Percentiles rank a stretch among this genome's conserved stretches.
Conservation (phyloP, 2,888 invertebrate genomes). For the Ypsolopha scabrella region DNA sequence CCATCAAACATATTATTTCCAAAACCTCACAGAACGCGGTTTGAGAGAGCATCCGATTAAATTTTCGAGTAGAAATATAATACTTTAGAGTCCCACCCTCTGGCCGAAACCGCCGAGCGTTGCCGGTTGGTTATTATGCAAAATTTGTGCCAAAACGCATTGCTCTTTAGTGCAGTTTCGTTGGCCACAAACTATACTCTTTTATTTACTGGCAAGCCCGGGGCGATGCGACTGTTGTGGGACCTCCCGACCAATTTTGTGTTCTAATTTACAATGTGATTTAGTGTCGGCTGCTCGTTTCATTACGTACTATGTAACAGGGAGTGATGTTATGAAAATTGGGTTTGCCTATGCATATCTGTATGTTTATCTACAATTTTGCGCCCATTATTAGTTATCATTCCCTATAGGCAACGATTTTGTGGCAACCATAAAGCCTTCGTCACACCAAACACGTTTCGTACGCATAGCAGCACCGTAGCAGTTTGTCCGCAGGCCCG, state of each 20-base stretch:
- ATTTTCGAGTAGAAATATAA: background rate
- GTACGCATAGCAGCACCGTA: too few species aligned
- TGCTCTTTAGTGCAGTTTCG: conserved; percentile 23
- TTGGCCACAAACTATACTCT: conserved; percentile 30
- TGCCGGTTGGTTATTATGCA: conserved; percentile 46
- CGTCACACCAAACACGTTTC: too few species aligned
- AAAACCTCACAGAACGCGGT: background rate
- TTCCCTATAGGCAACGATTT: too few species aligned
- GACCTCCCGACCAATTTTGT: conserved; percentile 2
- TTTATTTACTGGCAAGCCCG: conserved; percentile 40
- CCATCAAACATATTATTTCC: too few species aligned
- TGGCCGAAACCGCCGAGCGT: conserved; percentile 6
- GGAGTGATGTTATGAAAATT: too few species aligned
- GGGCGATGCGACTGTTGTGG: conserved; percentile 21
- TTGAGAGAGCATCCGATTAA: background rate
- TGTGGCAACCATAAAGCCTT: too few species aligned
- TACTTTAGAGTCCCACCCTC: conserved; percentile 4
- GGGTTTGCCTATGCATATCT: too few species aligned
- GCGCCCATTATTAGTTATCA: too few species aligned
- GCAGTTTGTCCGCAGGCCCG: too few species aligned
- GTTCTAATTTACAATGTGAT: background rate
- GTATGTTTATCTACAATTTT: too few species aligned
- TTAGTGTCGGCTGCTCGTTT: background rate
- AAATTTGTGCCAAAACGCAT: conserved; percentile 49
- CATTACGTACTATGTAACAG: background rate